phyloP scores from a whole-genome alignment of 37 sponge, comb jelly and placozoan genomes.

The Chondrosia reniformis region DNA sequence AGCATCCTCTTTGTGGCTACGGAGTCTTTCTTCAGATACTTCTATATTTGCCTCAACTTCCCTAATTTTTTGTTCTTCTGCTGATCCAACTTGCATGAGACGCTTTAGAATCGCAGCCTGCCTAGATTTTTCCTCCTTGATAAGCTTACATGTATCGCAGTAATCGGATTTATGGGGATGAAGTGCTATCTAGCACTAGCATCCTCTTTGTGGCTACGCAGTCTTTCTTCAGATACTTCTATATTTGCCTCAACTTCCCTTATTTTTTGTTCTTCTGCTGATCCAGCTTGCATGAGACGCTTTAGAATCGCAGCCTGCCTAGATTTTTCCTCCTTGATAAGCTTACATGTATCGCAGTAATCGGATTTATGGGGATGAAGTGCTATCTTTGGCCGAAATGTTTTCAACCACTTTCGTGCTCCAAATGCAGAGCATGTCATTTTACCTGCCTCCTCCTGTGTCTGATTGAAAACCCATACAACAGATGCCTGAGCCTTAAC shows the following conservation, averaged over 20 bases:
- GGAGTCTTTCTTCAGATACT: not conserved
- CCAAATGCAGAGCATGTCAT: slow-evolving; percentile 1
- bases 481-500: not conserved
- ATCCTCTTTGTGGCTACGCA: not conserved
- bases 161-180: slow-evolving; percentile 29
- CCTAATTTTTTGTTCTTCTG: not conserved
- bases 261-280: not conserved
- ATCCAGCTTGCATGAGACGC: slow-evolving; percentile 26
- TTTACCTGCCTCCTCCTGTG: slow-evolving; percentile 34
- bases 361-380: slow-evolving; percentile 32
- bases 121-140: slow-evolving; percentile 10
- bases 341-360: slow-evolving; percentile 55
- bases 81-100: slow-evolving; percentile 33
- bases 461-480: slow-evolving; percentile 24
- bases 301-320: slow-evolving; percentile 17
- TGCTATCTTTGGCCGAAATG: slow-evolving; percentile 29
- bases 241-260: slow-evolving; percentile 5
- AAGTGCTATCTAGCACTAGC: not conserved
- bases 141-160: slow-evolving; percentile 38
- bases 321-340: slow-evolving; percentile 19
- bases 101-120: slow-evolving; percentile 18
- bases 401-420: slow-evolving; percentile 44
- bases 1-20: slow-evolving; percentile 28
- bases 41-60: not conserved
- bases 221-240: too few species aligned